Evolutionary conservation across 1,140 invertebrate species (phyloP), one percentile per base, ranked within the genome.

Genomic region (Heliothis virescens): DNA sequence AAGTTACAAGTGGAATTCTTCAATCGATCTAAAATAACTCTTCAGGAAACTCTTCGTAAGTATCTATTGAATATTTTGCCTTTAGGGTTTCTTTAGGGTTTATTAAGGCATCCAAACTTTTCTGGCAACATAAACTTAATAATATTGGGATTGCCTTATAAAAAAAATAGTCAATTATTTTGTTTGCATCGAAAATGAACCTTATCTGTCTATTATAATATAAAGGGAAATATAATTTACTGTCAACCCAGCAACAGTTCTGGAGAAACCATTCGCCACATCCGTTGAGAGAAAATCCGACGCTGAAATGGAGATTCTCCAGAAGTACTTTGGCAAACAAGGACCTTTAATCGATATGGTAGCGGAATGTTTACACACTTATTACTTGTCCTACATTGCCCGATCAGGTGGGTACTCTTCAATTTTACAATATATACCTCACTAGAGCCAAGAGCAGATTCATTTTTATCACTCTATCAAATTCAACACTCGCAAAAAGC

Each of bases 331-430:
- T 0, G 81, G 81, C 21, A 16, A 59, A 12, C 0, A 73, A 1
- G 80, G 79, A 12, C 83, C 84, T 1, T 18, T 57, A 16, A 55
- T 87, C 26, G 79, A 83, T n/a, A 59, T 84, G 11, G 29, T 84
- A 1, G 53, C 83, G 0, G 83, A 87, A 18, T 85, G 80, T 67
- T 81, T 85, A 48, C 3, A 34, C 7, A 41, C 21, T 9, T 82
- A 80, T 34, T 87, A 82, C 18, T 72, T 87, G 55, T 86, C 84
- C 3, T 83, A 82, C 60, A 82, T 87, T 15, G 34, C 75, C 11
- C 82, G 71, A 50, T 16, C 57, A 57, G 84, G 86, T 87, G 75
- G 62, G 79, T 34, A 34, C 7, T 34, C 0, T 7, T 34, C 1
- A 3, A 34, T 34, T 3, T 34, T 34, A 34, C 7, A 34, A 5